Evolutionary conservation across 2,797 vertebrate species (phyloP).

Genomic region (Sardinella longiceps): DNA sequence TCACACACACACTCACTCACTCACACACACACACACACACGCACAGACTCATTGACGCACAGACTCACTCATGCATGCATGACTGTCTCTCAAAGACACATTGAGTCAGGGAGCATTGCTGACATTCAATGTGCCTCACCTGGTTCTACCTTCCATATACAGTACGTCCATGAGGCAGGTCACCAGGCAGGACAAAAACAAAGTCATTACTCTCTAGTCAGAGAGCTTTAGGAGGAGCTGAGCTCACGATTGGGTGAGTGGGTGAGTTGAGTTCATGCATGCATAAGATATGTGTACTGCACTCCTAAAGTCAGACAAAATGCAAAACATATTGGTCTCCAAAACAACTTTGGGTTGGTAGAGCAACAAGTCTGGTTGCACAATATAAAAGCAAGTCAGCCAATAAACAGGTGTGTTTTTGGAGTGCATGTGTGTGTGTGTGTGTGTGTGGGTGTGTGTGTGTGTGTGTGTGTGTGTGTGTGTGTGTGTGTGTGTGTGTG

Average conservation of each 20-base stretch:
- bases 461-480: background rate
- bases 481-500: background rate
- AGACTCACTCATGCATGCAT: too few relatives aligned
- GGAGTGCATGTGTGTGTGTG: background rate
- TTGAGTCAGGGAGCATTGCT: too few relatives aligned
- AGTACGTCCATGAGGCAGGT: too few relatives aligned
- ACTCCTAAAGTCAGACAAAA: background rate
- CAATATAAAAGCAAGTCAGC: too few relatives aligned
- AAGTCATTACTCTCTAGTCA: background rate
- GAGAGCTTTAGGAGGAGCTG: background rate
- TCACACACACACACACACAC: too few relatives aligned
- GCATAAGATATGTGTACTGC: background rate
- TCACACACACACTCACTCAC: too few relatives aligned
- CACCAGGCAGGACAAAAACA: background rate
- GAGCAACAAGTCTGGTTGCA: background rate
- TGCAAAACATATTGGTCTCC: background rate
- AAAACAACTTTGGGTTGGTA: constrained; percentile 1
- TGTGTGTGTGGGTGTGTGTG: background rate
- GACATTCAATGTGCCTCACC: too few relatives aligned
- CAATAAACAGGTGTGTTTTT: background rate
- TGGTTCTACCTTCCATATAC: too few relatives aligned
- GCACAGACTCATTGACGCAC: too few relatives aligned
- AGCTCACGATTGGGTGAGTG: too few relatives aligned
- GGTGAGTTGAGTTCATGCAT: too few relatives aligned
- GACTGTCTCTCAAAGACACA: too few relatives aligned